These are phyloP conservation scores for Nyctereutes procyonoides DNA, from an alignment of 2,113 vertebrate genomes.

Conservation along the genomic window DNA sequence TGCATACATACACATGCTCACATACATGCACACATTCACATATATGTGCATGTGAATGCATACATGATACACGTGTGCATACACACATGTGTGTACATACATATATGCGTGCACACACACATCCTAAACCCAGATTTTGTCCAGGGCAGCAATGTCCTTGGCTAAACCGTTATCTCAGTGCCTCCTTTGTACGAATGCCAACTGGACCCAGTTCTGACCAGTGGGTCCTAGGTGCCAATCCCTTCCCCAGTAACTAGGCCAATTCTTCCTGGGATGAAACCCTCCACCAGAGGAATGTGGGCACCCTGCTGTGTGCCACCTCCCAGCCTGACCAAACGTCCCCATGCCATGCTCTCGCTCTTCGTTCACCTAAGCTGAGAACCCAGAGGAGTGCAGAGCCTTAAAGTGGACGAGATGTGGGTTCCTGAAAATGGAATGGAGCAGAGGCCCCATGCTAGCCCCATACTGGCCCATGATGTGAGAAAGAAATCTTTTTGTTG, in stretches of 20 bases:
- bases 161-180: neutral
- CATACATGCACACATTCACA: no score
- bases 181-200: neutral
- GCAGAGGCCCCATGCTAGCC: neutral
- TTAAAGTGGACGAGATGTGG: fast-evolving
- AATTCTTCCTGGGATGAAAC: neutral
- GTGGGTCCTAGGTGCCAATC: neutral
- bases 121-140: neutral
- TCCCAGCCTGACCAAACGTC: neutral
- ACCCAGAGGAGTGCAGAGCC: neutral
- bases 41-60: fast-evolving
- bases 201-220: neutral
- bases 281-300: neutral
- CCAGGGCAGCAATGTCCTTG: neutral
- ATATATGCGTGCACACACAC: neutral
- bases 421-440: neutral
- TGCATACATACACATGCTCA: neutral
- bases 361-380: neutral
- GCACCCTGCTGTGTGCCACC: fast-evolving
- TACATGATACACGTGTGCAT: fast-evolving
- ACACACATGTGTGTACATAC: fast-evolving
- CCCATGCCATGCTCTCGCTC: fast-evolving
- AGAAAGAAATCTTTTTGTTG: neutral
- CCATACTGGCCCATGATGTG: fast-evolving
- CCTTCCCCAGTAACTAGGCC: neutral